Base-by-base conservation (phyloP, 1,140 invertebrate species). In the Aphis craccivora region DNA sequence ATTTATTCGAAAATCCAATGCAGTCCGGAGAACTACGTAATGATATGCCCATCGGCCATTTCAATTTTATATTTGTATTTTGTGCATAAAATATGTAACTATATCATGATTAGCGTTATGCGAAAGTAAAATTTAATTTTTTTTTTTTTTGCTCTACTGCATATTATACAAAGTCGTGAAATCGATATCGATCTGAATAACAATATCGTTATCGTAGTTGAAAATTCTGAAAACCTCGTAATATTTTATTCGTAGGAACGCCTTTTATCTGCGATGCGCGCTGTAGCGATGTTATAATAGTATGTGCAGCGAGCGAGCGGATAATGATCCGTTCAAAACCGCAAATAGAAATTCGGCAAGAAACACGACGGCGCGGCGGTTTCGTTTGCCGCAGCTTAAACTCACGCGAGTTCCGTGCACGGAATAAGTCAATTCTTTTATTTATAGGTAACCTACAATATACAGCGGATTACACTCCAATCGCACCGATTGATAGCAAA, bases 291-390 rank as follows among this genome's bases (percentile, higher is more conserved):
- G 23, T 84, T 25, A 40, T 84, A 84, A 30, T 84, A 84, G 23
- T 84, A 84, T 40, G 40, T 40, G 40, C 37, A 40, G 40, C 1
- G 40, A 37, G 37, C 37, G 60, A n/a, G n/a, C 30, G 30, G 30
- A 76, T 76, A 76, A 76, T 18, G 83, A 84, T 43, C 37, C 83
- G 83, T 40, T 9, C 40, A 25, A 84, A 84, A 83, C 81, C 81
- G 37, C 81, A 84, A 84, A 84, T 84, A 84, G 83, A 84, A 84
- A 84, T 84, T 84, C 83, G 83, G 23, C 83, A 84, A 37, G 37
- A 84, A 84, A 84, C 83, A 40, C 83, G 40, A 23, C 81, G 35
- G 48, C 48, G 48, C 48, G 48, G 60, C 60, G 60, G 60, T n/a
- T n/a, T 67, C 60, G 30, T 67, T 67, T 67, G 14, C 30, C 30